Percentiles rank a stretch among this genome's conserved stretches.
phyloP scores from a whole-genome alignment of 2,113 vertebrate genomes.

The human (Homo sapiens) region GRCh38 chr15:74692501-74693000 shows the following conservation, averaged over 20 bases:
- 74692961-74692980: neutral
- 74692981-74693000: neutral
- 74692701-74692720: neutral
- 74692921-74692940: neutral
- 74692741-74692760: neutral
- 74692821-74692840: slow-evolving; percentile 9
- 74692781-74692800: neutral
- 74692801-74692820: neutral
- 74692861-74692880: neutral
- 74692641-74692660: neutral
- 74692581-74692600: neutral
- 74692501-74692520: neutral
- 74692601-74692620: neutral
- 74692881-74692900: slow-evolving; percentile 19
- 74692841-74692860: neutral
- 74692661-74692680: neutral
- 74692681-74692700: neutral
- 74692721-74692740: neutral
- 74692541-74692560: neutral
- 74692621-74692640: neutral
- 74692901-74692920: neutral
- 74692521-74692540: neutral
- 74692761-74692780: neutral
- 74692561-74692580: neutral
- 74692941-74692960: neutral